phyloP scores from a whole-genome alignment of 2,888 invertebrate genomes.

The Drosophila heteroneura region DNA sequence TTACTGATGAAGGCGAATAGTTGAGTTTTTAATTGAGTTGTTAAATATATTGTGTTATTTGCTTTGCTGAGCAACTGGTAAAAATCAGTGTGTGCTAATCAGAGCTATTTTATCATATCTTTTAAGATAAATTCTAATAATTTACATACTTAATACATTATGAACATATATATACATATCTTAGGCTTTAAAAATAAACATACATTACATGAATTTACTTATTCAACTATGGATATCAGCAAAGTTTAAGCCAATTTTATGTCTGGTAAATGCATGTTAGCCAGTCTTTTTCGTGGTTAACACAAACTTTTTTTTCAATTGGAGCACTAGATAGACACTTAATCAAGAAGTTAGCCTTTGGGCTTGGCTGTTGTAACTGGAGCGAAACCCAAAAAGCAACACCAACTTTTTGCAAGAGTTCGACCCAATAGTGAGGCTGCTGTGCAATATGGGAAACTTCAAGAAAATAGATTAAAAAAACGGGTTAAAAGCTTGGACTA shows the following conservation, averaged over 20 bases:
- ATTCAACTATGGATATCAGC: neutral
- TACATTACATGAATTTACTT: neutral
- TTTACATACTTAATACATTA: neutral
- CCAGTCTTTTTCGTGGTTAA: conserved; percentile 52
- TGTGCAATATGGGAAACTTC: neutral
- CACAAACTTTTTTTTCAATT: conserved; percentile 52
- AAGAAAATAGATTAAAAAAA: neutral
- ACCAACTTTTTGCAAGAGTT: neutral
- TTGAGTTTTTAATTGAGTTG: conserved; percentile 1
- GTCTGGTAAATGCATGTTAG: conserved; percentile 43
- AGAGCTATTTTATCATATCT: neutral
- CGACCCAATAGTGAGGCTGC: neutral
- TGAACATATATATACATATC: neutral
- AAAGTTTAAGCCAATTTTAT: conserved; percentile 36
- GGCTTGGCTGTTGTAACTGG: conserved; percentile 18
- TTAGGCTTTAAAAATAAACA: neutral
- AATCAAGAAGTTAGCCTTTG: conserved; percentile 36
- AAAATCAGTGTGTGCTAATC: neutral
- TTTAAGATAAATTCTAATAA: neutral
- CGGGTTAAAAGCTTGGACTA: neutral
- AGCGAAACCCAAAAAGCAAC: conserved; percentile 13
- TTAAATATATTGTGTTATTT: conserved; percentile 29
- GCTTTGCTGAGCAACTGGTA: conserved; percentile 53
- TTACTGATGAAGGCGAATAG: conserved; percentile 45
- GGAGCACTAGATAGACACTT: conserved; percentile 36